Evolutionary conservation across 2,888 invertebrate genomes (phyloP).

Genomic region (Troglohyphantes excavatus): DNA sequence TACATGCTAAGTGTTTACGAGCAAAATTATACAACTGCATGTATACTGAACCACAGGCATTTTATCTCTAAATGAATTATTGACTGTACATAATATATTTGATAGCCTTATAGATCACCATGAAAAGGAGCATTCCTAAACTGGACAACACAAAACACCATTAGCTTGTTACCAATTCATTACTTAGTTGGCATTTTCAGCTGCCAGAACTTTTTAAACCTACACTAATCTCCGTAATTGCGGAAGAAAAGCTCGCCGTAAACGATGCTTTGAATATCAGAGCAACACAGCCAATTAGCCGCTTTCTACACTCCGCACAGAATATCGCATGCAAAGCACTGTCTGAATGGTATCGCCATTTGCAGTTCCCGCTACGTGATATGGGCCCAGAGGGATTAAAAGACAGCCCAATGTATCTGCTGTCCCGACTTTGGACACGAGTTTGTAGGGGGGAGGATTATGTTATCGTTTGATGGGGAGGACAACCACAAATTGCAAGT

Average conservation of each 20-base stretch:
- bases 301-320: not conserved
- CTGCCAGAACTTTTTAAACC: not conserved
- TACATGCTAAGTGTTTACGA: no score
- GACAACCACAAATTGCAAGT: not conserved
- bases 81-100: no score
- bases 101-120: no score
- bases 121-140: no score
- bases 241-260: constrained; percentile 29
- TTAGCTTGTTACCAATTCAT: not conserved
- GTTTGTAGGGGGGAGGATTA: not conserved
- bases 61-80: no score
- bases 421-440: not conserved
- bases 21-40: no score
- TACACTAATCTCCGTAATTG: constrained; percentile 4
- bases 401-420: not conserved
- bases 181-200: not conserved
- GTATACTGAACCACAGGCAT: no score
- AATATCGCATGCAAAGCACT: constrained; percentile 36
- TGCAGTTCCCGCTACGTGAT: not conserved
- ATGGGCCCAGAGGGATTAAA: constrained; percentile 1
- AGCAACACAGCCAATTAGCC: not conserved
- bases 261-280: not conserved
- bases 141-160: no score
- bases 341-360: not conserved
- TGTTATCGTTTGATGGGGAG: not conserved